These are phyloP conservation scores for Leptinotarsa juncta DNA, from an alignment of 2,888 invertebrate species.

Conservation along the genomic window DNA sequence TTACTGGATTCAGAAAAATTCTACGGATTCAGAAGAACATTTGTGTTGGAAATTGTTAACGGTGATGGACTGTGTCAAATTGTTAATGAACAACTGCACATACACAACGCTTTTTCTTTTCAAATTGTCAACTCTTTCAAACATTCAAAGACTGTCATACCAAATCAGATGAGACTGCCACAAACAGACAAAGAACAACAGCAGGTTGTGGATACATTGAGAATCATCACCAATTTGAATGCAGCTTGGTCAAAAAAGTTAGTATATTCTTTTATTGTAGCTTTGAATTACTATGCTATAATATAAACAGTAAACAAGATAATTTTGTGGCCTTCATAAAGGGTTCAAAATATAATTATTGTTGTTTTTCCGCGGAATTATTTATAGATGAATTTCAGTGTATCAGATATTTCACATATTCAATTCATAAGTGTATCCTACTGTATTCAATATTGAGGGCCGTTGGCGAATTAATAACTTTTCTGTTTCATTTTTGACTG, in stretches of 20 bases:
- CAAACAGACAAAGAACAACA: slow-evolving; percentile 53
- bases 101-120: slow-evolving; percentile 65
- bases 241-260: slow-evolving; percentile 61
- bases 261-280: slow-evolving; percentile 25
- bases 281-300: background rate
- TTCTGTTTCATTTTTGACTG: no score
- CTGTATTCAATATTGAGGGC: no score
- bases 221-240: slow-evolving; percentile 56
- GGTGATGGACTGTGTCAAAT: slow-evolving; percentile 73
- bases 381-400: no score
- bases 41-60: slow-evolving; percentile 67
- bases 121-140: slow-evolving; percentile 57
- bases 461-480: no score
- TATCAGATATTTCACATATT: no score
- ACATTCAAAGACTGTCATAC: slow-evolving; percentile 43
- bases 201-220: slow-evolving; percentile 54
- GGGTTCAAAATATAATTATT: no score
- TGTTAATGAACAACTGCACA: slow-evolving; percentile 74
- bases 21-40: slow-evolving; percentile 71
- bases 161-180: slow-evolving; percentile 46
- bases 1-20: slow-evolving; percentile 64
- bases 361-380: no score
- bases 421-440: no score
- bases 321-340: no score
- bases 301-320: no score